phyloP scores from a whole-genome alignment of 2,113 vertebrate species.

The Gopherus evgoodei region DNA sequence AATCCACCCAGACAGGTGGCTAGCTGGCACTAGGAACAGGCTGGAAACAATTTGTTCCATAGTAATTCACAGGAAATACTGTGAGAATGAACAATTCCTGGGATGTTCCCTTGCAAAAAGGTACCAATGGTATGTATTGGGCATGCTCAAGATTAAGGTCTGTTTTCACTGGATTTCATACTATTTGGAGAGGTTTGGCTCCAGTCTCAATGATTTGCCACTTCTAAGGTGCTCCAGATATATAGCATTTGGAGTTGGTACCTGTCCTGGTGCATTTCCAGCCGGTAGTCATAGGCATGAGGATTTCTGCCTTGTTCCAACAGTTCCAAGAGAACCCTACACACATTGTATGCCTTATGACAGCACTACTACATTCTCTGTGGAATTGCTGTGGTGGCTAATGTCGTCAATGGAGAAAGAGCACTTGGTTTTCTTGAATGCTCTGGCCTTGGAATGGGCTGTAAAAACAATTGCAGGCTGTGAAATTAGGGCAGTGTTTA shows the following conservation, averaged over 20 bases:
- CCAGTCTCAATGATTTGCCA: not conserved
- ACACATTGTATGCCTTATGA: conserved; percentile 5
- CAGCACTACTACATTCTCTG: conserved; percentile 27
- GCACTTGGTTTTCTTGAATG: not conserved
- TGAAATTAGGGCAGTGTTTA: conserved; percentile 5
- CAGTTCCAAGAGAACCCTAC: conserved; percentile 21
- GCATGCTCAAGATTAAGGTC: not conserved
- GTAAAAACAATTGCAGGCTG: conserved; percentile 8
- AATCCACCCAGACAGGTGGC: rapidly evolving
- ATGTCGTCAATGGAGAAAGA: conserved; percentile 35
- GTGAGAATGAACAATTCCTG: rapidly evolving
- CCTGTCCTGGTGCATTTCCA: not conserved
- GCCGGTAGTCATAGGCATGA: not conserved
- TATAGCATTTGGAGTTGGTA: not conserved
- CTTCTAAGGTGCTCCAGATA: rapidly evolving
- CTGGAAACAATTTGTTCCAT: not conserved
- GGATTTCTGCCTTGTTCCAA: conserved; percentile 40
- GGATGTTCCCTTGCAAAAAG: not conserved
- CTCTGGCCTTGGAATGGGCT: conserved; percentile 45
- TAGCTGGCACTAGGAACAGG: rapidly evolving
- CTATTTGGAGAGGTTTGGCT: not conserved
- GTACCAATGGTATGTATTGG: not conserved
- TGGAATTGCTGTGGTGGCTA: conserved; percentile 49
- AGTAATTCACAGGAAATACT: not conserved
- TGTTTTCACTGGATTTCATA: not conserved